Evolutionary conservation across 2,797 vertebrate species (phyloP), one percentile per base, ranked within the genome.

Genomic region (Channallabes apus): DNA sequence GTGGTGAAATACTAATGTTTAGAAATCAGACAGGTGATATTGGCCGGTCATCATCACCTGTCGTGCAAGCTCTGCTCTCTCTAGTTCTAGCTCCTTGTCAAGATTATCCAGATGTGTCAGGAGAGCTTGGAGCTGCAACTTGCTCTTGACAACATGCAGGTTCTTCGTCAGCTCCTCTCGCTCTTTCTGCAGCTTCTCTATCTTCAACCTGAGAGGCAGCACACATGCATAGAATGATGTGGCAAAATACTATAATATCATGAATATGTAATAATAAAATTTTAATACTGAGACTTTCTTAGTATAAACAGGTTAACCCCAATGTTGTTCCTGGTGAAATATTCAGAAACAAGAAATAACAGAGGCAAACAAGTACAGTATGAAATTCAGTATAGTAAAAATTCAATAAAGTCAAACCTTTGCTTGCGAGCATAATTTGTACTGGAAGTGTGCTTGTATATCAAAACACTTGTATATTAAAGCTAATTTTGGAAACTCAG

Each of bases 131-230:
- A 97, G 91, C 78, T 80, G 88, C 4, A 85, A 86, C 5, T 91
- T 88, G 84, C 84, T 94, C 88, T 95, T 93, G 0, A 90, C 93
- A 0, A 92, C 86, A 0, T 76, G 51, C 4, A 96, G 92, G 80
- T 94, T 94, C 78, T 80, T 86, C 81, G 90, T 89, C 17, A 97
- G 90, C 41, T 96, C 94, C 32, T 92, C 91, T n/a, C 94, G 93
- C 83, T 96, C 92, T 54, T 90, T 91, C 64, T 92, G 89, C 85
- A 97, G 93, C 35, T 87, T 90, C 17, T 92, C 91, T 18, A 97
- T 95, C 89, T 96, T 95, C 83, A 92, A 92, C 71, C 95, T 95
- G 76, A 8, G 18, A 17, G 81, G 2, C 29, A 7, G 14, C 18
- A 87, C 2, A 86, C n/a, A 46, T 84, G 87, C 41, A 88, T 27